Percentiles rank a stretch among this genome's conserved stretches.
Evolutionary conservation across 2,888 invertebrate species (phyloP).

Genomic region (Conus canariensis): DNA sequence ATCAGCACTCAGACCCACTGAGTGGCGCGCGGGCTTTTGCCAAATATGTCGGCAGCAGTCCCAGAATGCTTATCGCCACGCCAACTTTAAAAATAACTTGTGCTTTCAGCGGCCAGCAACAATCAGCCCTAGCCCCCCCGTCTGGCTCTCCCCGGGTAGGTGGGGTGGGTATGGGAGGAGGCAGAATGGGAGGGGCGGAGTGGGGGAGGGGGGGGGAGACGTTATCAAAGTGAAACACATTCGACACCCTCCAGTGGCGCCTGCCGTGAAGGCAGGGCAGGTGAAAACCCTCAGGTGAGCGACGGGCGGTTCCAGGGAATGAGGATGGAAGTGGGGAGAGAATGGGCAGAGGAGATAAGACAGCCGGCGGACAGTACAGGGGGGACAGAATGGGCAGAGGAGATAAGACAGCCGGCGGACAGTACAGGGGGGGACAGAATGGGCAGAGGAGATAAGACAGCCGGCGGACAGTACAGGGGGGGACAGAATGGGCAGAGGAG

Average conservation of each 20-base stretch:
- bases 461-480: too few relatives aligned
- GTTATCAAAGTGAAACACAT: constrained; percentile 14
- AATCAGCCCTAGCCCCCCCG: neutral
- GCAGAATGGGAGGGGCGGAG: neutral
- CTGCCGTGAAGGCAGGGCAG: neutral
- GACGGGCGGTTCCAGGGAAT: neutral
- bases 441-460: too few relatives aligned
- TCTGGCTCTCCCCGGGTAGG: neutral
- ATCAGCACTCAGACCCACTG: neutral
- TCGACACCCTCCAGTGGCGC: constrained; percentile 12
- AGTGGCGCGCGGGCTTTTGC: neutral
- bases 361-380: too few relatives aligned
- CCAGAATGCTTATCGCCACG: neutral
- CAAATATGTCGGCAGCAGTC: constrained; percentile 30
- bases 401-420: too few relatives aligned
- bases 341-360: neutral
- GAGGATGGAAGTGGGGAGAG: neutral
- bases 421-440: too few relatives aligned
- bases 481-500: too few relatives aligned
- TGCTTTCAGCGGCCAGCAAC: constrained; percentile 24
- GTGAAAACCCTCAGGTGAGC: neutral
- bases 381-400: too few relatives aligned
- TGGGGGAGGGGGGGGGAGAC: neutral
- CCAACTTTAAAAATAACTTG: constrained; percentile 32
- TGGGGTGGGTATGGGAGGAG: neutral